Conservation (phyloP, 2,113 vertebrate species). For the Neodontobutis hainanensis region DNA sequence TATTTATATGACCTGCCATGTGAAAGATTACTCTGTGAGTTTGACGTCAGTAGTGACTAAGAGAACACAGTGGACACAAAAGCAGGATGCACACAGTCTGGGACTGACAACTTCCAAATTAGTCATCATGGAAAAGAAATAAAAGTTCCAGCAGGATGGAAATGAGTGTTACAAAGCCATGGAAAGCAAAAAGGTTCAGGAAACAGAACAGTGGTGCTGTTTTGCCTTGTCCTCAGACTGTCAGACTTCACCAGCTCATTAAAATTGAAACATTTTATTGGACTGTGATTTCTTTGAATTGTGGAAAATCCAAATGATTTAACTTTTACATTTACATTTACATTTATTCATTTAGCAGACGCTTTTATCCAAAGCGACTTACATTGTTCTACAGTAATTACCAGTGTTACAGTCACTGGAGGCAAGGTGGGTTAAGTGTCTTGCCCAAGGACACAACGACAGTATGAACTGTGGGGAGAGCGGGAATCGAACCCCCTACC, state of each 20-base stretch:
- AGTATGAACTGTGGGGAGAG: too few relatives aligned
- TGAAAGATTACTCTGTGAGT: background rate
- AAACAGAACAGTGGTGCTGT: background rate
- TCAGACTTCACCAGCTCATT: background rate
- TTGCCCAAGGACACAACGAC: too few relatives aligned
- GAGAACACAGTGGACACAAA: conserved; percentile 44
- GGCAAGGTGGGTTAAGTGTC: too few relatives aligned
- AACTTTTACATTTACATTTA: too few relatives aligned
- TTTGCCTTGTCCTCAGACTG: background rate
- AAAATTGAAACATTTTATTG: background rate
- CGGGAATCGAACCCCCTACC: too few relatives aligned
- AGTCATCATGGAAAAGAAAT: conserved; percentile 51
- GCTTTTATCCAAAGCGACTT: too few relatives aligned
- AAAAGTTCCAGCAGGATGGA: conserved; percentile 17
- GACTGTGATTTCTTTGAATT: too few relatives aligned
- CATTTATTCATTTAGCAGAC: too few relatives aligned
- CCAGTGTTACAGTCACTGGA: too few relatives aligned
- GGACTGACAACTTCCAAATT: conserved; percentile 6
- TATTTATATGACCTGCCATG: too few relatives aligned
- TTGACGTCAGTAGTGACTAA: conserved; percentile 39
- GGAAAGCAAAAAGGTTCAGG: background rate
- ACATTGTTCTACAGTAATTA: too few relatives aligned
- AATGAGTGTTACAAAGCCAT: conserved; percentile 20
- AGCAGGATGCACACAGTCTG: conserved; percentile 48
- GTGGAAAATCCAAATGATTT: too few relatives aligned